Base-by-base conservation (phyloP, 2,888 invertebrate species). In the Drosophila aldrichi region DNA sequence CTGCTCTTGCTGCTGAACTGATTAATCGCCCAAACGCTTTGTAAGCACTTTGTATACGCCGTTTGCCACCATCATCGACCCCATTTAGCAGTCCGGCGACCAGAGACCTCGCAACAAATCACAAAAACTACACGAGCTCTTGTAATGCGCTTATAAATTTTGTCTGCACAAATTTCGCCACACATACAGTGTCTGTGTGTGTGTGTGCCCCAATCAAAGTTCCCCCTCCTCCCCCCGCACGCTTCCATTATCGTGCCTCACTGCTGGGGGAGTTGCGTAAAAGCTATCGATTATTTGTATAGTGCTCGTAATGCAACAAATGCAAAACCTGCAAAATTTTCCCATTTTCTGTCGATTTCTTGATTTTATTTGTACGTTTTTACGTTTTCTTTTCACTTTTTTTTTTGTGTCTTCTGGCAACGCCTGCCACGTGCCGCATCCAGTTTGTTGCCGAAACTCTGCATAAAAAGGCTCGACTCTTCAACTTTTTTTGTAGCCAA, bases 1-100 rank as follows among this genome's bases (percentile, higher is more conserved):
- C 49, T 46, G 79, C 56, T 66, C 54, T 72, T 71, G 73, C 81
- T 83, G 77, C 73, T 84, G 74, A 84, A 89, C 84, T 89, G 84
- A 84, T 84, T 84, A 84, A 84, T 84, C 87, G 89, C 65, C 89
- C 88, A 84, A 84, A 85, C 88, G 89, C 84, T 89, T 89, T 84
- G 84, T 84, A 84, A 89, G 84, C 84, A 84, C 88, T 84, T 83
- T 89, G 76, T 74, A 72, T 58, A 64, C 43, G 29, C 59, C 59
- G 60, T 65, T 55, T 16, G 63, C 68, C 41, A 18, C 20, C 49
- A 49, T 49, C 49, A 52, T 51, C 60, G 74, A 74, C 74, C 72
- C 59, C 64, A 63, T 63, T 63, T 57, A 49, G 41, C 58, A 48
- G 57, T 57, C 52, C 54, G 36, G 51, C 40, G 51, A 36, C 41